A percentile compares a stretch with the other conserved stretches of the same genome.
phyloP scores from a whole-genome alignment of 2,888 invertebrate species.

The Catocala fraxini region DNA sequence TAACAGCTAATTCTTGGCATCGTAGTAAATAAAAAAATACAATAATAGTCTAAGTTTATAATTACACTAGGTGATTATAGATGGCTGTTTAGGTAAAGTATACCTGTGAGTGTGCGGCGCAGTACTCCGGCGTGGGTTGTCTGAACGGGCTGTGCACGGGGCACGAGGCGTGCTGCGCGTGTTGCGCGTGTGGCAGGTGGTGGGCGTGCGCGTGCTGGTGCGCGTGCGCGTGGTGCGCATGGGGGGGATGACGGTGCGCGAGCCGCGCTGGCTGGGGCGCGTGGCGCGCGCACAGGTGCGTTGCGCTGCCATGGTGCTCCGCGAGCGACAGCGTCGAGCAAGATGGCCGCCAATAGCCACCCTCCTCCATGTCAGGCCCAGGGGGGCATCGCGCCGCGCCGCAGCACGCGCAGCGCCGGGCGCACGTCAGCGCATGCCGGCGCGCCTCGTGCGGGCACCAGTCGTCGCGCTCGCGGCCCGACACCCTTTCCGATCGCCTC shows the following conservation, averaged over 20 bases:
- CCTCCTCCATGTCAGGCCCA: slow-evolving; percentile 84
- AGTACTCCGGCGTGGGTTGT: slow-evolving; percentile 86
- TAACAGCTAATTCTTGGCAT: too few relatives aligned
- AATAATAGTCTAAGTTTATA: too few relatives aligned
- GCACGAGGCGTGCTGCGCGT: slow-evolving; percentile 84
- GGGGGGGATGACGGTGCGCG: slow-evolving; percentile 77
- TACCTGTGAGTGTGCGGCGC: slow-evolving; percentile 85
- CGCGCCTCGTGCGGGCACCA: slow-evolving; percentile 87
- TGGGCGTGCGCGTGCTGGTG: slow-evolving; percentile 83
- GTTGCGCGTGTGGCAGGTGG: slow-evolving; percentile 79
- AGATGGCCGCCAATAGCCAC: slow-evolving; percentile 84
- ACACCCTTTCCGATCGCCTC: slow-evolving; percentile 81
- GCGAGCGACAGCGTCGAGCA: slow-evolving; percentile 85
- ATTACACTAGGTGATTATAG: not conserved
- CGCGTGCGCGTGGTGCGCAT: slow-evolving; percentile 77
- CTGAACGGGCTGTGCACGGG: slow-evolving; percentile 93
- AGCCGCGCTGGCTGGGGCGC: slow-evolving; percentile 75
- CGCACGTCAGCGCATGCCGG: slow-evolving; percentile 86
- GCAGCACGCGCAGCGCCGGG: slow-evolving; percentile 85
- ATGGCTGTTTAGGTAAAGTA: slow-evolving; percentile 3
- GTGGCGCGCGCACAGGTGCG: slow-evolving; percentile 82
- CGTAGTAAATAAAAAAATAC: too few relatives aligned
- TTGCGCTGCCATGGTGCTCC: slow-evolving; percentile 83
- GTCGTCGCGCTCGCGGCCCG: slow-evolving; percentile 86
- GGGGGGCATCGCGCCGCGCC: slow-evolving; percentile 86